A percentile compares a stretch with the other conserved stretches of the same genome.
Evolutionary conservation across 1,140 invertebrate genomes (phyloP).

Genomic region (Drosophila mayri): DNA sequence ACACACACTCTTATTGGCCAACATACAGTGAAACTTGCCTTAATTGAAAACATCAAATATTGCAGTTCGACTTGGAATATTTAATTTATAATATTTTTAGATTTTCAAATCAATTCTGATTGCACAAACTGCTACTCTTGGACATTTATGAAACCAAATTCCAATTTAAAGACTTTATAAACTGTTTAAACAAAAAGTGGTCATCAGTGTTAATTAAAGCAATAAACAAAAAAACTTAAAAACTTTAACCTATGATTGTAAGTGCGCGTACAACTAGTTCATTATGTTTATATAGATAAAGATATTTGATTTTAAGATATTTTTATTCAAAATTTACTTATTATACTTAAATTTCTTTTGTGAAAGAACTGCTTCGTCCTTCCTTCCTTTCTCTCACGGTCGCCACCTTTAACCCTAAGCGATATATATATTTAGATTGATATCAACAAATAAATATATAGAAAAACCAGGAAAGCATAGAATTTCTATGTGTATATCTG

Average conservation of each 20-base stretch:
- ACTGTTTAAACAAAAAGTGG: conserved; percentile 5
- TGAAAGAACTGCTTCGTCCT: background rate
- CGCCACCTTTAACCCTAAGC: too few species aligned
- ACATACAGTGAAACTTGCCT: conserved; percentile 44
- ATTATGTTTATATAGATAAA: background rate
- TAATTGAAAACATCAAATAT: background rate
- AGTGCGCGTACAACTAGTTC: background rate
- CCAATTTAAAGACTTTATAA: conserved; percentile 8
- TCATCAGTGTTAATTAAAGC: background rate
- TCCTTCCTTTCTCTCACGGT: too few species aligned
- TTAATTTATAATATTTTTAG: conserved; percentile 1
- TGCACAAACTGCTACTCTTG: background rate
- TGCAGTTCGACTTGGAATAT: conserved; percentile 4
- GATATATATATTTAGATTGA: too few species aligned
- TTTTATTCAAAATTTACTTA: background rate
- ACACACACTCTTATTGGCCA: conserved; percentile 58
- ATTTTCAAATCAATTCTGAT: background rate
- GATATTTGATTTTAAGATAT: background rate
- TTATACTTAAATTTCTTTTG: background rate
- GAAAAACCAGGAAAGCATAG: background rate
- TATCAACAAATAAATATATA: background rate
- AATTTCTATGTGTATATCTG: background rate
- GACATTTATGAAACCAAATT: too few species aligned
- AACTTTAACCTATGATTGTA: conserved; percentile 5
- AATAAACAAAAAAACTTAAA: background rate